Conservation (phyloP, 2,888 invertebrate genomes). For the Ornithoptera alexandrae region DNA sequence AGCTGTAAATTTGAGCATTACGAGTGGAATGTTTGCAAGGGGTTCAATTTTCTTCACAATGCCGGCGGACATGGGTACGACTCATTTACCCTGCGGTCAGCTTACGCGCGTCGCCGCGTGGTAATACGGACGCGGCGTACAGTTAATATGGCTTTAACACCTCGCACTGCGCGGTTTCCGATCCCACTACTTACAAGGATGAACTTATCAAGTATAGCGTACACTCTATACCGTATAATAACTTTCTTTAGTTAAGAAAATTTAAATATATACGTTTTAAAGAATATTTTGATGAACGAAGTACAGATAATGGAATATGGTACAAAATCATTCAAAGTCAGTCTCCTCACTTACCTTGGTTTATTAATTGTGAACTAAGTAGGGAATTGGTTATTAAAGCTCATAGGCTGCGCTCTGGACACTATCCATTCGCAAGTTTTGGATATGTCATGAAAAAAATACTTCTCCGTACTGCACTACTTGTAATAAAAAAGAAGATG, state of each 20-base stretch:
- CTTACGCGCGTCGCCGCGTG: slow-evolving; percentile 31
- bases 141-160: slow-evolving; percentile 31
- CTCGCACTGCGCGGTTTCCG: slow-evolving; percentile 29
- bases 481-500: too few relatives aligned
- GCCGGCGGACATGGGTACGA: slow-evolving; percentile 18
- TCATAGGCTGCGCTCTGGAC: too few relatives aligned
- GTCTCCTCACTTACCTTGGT: too few relatives aligned
- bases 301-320: too few relatives aligned
- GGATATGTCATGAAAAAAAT: too few relatives aligned
- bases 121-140: slow-evolving; percentile 25
- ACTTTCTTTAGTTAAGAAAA: neutral
- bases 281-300: too few relatives aligned
- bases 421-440: too few relatives aligned
- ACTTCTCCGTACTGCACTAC: too few relatives aligned
- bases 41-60: slow-evolving; percentile 17
- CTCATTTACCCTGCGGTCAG: slow-evolving; percentile 33
- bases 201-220: slow-evolving; percentile 17
- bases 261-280: too few relatives aligned
- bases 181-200: slow-evolving; percentile 24
- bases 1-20: neutral
- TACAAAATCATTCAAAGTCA: too few relatives aligned
- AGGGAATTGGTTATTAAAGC: too few relatives aligned
- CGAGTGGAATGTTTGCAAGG: slow-evolving; percentile 7
- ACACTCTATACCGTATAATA: neutral
- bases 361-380: too few relatives aligned